Evolutionary conservation across 1,140 invertebrate genomes (phyloP).

Genomic region (Ladona fulva): DNA sequence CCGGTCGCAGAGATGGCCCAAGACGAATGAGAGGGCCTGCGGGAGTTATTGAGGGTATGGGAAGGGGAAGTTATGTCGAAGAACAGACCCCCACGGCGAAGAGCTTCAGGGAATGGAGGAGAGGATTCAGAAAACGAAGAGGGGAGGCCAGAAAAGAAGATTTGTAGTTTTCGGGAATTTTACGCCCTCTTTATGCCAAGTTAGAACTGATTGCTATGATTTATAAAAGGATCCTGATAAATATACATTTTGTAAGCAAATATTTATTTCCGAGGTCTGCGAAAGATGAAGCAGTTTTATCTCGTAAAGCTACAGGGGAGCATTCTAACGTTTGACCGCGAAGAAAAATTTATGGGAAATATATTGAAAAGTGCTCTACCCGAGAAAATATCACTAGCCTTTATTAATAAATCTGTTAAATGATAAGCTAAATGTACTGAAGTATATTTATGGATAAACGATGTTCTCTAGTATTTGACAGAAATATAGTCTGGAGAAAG

Average conservation of each 20-base stretch:
- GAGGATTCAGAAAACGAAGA: background rate
- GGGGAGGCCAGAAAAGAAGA: background rate
- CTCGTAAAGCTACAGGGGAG: background rate
- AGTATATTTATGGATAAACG: too few species aligned
- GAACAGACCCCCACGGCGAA: background rate
- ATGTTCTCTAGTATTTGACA: too few species aligned
- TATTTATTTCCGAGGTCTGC: background rate
- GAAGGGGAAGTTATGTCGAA: background rate
- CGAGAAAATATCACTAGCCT: too few species aligned
- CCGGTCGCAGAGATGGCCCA: background rate
- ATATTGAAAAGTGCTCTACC: too few species aligned
- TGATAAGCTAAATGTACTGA: too few species aligned
- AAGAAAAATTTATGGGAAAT: background rate
- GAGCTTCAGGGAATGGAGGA: background rate
- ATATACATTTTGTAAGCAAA: background rate
- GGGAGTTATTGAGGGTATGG: background rate
- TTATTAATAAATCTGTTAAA: too few species aligned
- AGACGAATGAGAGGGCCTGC: background rate
- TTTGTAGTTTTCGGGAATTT: slow-evolving; percentile 5
- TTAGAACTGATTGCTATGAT: background rate
- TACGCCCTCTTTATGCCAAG: slow-evolving; percentile 7
- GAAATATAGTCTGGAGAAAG: too few species aligned
- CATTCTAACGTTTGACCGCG: background rate
- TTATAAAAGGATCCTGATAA: background rate
- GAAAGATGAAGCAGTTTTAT: background rate